These are phyloP conservation scores for Paramisgurnus dabryanus DNA, from an alignment of 2,113 vertebrate genomes.

Conservation along the genomic window DNA sequence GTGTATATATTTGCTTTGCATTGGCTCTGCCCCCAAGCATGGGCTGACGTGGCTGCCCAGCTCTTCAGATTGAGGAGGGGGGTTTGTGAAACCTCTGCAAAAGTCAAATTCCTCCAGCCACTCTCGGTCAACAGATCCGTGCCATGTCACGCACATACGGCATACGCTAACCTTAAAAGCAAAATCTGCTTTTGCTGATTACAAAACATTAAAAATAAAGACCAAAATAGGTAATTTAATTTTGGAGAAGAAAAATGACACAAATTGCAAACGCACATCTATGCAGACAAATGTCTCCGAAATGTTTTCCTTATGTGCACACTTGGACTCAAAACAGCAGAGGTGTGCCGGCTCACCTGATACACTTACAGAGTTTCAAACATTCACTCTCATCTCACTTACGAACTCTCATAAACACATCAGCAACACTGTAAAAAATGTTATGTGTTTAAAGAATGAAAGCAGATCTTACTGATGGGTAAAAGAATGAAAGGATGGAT, in stretches of 20 bases:
- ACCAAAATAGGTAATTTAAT: not conserved
- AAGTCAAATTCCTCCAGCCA: constrained; percentile 50
- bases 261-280: not conserved
- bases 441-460: not conserved
- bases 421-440: not conserved
- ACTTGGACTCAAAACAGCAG: not conserved
- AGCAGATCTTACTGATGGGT: not conserved
- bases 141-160: not conserved
- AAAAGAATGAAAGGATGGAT: not conserved
- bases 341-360: not conserved
- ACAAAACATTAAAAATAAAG: not conserved
- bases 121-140: constrained; percentile 43
- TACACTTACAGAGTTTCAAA: constrained; percentile 9
- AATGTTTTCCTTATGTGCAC: not conserved
- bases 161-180: constrained; percentile 21
- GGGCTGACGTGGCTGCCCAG: constrained; percentile 67
- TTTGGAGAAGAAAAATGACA: not conserved
- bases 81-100: constrained; percentile 35
- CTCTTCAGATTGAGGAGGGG: constrained; percentile 45
- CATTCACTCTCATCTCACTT: not conserved
- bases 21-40: constrained; percentile 16
- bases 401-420: constrained; percentile 13
- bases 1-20: constrained; percentile 45
- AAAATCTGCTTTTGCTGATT: not conserved
- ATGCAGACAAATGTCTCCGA: not conserved